phyloP scores from a whole-genome alignment of 2,113 vertebrate genomes.

The Numenius arquata region DNA sequence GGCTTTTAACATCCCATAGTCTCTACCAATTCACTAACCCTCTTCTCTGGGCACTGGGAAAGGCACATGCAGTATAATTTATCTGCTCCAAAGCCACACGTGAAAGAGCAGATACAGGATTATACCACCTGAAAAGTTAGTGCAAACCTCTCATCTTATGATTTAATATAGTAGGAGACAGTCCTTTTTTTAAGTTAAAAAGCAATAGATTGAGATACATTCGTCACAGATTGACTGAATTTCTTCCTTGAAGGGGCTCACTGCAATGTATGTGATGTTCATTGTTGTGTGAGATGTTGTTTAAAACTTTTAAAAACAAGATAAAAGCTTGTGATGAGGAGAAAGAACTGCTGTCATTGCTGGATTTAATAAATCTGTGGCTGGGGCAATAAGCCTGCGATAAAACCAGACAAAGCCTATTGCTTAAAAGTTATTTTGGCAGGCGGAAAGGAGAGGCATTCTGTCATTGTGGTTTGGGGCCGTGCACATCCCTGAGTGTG shows the following conservation, averaged over 20 bases:
- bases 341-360: slow-evolving; percentile 23
- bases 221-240: not conserved
- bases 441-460: not conserved
- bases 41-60: not conserved
- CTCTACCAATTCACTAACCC: not conserved
- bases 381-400: not conserved
- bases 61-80: not conserved
- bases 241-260: not conserved
- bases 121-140: not conserved
- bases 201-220: not conserved
- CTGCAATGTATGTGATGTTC: slow-evolving; percentile 15
- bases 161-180: not conserved
- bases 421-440: not conserved
- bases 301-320: slow-evolving; percentile 14
- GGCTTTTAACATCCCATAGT: fast-evolving
- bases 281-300: slow-evolving; percentile 12
- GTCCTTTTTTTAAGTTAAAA: not conserved
- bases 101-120: not conserved
- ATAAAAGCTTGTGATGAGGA: slow-evolving; percentile 23
- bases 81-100: not conserved
- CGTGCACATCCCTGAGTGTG: fast-evolving
- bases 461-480: not conserved
- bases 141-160: not conserved
- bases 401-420: slow-evolving; percentile 15
- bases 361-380: slow-evolving; percentile 36